Base-by-base conservation (phyloP, 2,113 vertebrate genomes). In the Macrotis lagotis region DNA sequence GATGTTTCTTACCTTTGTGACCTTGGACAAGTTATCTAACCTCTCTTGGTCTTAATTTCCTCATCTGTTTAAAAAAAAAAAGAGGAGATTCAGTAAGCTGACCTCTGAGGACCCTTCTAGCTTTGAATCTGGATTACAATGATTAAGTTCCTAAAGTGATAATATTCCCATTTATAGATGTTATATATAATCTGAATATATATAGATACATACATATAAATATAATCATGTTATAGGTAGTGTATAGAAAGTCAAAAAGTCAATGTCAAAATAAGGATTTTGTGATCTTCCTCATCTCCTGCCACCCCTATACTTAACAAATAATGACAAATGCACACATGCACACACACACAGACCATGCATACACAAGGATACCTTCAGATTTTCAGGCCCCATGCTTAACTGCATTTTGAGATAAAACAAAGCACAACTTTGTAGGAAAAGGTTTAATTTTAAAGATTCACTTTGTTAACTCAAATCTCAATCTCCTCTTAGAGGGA, bases 321-420 rank as follows among this genome's bases (percentile, higher is more conserved):
- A 16, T n/a, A 74, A n/a, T 74, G 37, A n/a, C 66, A 74, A 74
- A 19, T n/a, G 37, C 16, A 16, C 16, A 16, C 9, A 51, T 10
- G 50, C 50, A 51, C 3, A 55, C 53, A 55, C 53, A 55, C 55
- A 37, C 28, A 59, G 12, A 28, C 53, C 26, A 74, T n/a, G 37
- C 66, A 59, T 11, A 59, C 26, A 31, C 55, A 59, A 28, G 14
- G 37, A 19, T 19, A 31, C 14, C n/a, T 74, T 74, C 31, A 37
- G 37, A 74, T 14, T n/a, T 19, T 74, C 37, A 74, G 37, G 37
- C 37, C n/a, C 66, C 37, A n/a, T 74, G 37, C 66, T 44, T 51
- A 94, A 91, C 83, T 91, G 16, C 0, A 48, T 96, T 94, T 96
- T 53, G 93, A 96, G 55, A 48, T 92, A 92, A 96, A 97, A 74